Evolutionary conservation across 1,140 invertebrate genomes (phyloP).

Genomic region (Drosophila setifemur): DNA sequence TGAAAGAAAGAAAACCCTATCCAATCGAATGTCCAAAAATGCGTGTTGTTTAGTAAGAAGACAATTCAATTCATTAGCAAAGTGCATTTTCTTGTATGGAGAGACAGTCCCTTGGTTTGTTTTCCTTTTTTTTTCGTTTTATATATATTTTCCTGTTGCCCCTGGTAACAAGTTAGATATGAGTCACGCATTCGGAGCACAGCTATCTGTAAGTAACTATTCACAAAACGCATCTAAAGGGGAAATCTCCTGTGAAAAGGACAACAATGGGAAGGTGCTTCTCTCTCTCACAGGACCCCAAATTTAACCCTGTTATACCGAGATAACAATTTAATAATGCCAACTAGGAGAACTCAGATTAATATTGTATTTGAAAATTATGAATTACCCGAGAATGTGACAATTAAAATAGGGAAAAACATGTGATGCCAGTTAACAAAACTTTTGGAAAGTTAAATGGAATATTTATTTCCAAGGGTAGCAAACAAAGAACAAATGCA

Average conservation of each 20-base stretch:
- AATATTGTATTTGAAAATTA: too few relatives aligned
- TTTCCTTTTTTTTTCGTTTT: neutral
- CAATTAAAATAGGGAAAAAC: neutral
- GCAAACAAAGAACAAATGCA: neutral
- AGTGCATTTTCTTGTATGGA: conserved; percentile 73
- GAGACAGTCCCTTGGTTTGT: conserved; percentile 27
- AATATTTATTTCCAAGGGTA: neutral
- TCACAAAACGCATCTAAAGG: conserved; percentile 18
- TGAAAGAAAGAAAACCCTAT: conserved; percentile 1
- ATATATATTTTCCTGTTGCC: neutral
- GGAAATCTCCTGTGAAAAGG: conserved; percentile 1
- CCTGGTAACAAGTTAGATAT: conserved; percentile 10
- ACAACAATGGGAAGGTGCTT: too few relatives aligned
- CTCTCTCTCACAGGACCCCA: too few relatives aligned
- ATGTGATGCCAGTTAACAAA: too few relatives aligned
- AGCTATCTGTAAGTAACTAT: too few relatives aligned
- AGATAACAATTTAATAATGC: too few relatives aligned
- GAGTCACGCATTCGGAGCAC: conserved; percentile 46
- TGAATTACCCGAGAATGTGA: too few relatives aligned
- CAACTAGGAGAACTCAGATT: too few relatives aligned
- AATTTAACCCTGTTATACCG: too few relatives aligned
- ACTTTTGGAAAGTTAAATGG: too few relatives aligned
- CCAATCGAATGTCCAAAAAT: conserved; percentile 1
- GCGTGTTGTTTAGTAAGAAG: conserved; percentile 38
- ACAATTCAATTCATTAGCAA: conserved; percentile 75